phyloP scores from a whole-genome alignment of 2,888 invertebrate species.

The Scaptomyza reducta region DNA sequence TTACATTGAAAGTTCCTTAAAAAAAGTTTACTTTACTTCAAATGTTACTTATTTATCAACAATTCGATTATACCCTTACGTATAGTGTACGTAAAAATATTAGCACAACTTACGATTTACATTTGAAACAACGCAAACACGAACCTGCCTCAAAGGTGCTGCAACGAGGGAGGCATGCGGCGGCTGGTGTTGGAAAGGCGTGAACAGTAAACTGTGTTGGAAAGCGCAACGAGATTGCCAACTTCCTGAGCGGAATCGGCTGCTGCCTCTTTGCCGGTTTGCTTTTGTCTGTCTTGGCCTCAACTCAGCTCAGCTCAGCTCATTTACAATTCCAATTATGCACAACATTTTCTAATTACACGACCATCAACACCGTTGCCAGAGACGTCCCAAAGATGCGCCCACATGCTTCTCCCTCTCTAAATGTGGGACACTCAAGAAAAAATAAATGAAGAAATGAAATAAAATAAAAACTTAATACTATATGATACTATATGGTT shows the following conservation, averaged over 20 bases:
- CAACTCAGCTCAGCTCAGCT: slow-evolving; percentile 46
- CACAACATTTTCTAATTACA: slow-evolving; percentile 80
- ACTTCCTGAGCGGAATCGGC: slow-evolving; percentile 63
- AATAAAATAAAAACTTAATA: too few relatives aligned
- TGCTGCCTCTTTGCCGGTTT: not conserved
- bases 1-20: not conserved
- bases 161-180: not conserved
- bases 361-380: slow-evolving; percentile 68
- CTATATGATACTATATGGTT: too few relatives aligned
- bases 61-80: not conserved
- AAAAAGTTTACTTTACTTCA: not conserved
- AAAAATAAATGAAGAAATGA: not conserved
- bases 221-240: slow-evolving; percentile 68
- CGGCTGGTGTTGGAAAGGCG: not conserved
- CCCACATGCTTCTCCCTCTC: not conserved
- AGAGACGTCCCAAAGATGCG: slow-evolving; percentile 8
- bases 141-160: slow-evolving; percentile 45
- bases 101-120: slow-evolving; percentile 62
- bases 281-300: slow-evolving; percentile 20
- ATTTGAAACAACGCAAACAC: slow-evolving; percentile 71
- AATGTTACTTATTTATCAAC: not conserved
- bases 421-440: not conserved
- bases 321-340: slow-evolving; percentile 82
- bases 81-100: slow-evolving; percentile 40
- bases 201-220: slow-evolving; percentile 27